Percentiles rank a stretch among this genome's conserved stretches.
Conservation (phyloP, 1,140 invertebrate species). For the Venustaconcha ellipsiformis region DNA sequence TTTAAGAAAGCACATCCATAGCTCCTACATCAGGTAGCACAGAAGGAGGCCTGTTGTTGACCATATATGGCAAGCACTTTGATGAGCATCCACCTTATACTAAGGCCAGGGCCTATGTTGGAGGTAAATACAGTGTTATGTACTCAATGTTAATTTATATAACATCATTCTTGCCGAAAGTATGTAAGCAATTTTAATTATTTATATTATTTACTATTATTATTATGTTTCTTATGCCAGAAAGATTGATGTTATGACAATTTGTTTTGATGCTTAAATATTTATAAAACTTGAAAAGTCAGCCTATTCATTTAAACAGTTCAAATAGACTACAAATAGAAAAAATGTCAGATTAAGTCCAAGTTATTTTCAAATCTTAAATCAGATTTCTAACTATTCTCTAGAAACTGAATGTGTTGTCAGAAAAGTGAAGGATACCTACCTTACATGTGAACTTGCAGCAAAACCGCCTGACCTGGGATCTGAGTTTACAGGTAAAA, state of each 20-base stretch:
- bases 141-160: too few species aligned
- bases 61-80: constrained; percentile 51
- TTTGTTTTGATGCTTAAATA: too few species aligned
- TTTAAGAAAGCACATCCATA: constrained; percentile 44
- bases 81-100: constrained; percentile 33
- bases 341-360: too few species aligned
- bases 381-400: not conserved
- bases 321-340: too few species aligned
- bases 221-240: too few species aligned
- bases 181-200: too few species aligned
- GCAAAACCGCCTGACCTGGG: constrained; percentile 7
- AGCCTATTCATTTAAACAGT: too few species aligned
- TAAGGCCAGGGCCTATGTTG: constrained; percentile 13
- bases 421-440: constrained; percentile 1
- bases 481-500: constrained; percentile 10
- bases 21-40: constrained; percentile 43
- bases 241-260: too few species aligned
- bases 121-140: constrained; percentile 3
- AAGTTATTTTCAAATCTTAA: too few species aligned
- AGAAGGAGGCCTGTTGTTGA: constrained; percentile 43
- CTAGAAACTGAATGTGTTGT: constrained; percentile 23
- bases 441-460: constrained; percentile 15
- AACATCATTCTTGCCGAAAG: too few species aligned
- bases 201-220: too few species aligned
- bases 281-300: too few species aligned